Evolutionary conservation across 2,888 invertebrate species (phyloP).

Genomic region (Strigamia transsilvanica): DNA sequence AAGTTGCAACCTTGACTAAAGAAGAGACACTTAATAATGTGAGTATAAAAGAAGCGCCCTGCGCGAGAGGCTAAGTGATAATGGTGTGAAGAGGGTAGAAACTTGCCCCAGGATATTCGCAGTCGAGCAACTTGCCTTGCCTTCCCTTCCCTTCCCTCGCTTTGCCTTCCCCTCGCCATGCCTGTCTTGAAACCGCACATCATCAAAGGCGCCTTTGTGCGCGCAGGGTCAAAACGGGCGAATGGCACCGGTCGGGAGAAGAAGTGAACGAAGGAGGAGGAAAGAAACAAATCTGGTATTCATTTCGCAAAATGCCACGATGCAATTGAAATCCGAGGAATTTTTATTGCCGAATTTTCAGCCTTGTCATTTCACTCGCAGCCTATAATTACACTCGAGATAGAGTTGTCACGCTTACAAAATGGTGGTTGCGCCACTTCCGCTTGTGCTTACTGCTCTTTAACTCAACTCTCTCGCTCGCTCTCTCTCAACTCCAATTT

Average conservation of each 20-base stretch:
- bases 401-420: constrained; percentile 36
- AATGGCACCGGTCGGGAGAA: not conserved
- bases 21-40: not conserved
- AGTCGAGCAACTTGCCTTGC: not conserved
- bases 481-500: no score
- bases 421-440: constrained; percentile 1
- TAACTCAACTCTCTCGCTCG: no score
- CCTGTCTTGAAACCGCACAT: constrained; percentile 20
- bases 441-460: not conserved
- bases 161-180: not conserved
- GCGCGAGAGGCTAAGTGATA: constrained; percentile 14
- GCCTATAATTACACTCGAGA: constrained; percentile 9
- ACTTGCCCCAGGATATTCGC: constrained; percentile 34
- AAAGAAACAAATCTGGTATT: constrained; percentile 27
- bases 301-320: not conserved
- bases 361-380: not conserved
- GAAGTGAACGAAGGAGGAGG: not conserved
- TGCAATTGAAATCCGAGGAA: constrained; percentile 11
- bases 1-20: not conserved
- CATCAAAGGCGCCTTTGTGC: constrained; percentile 38
- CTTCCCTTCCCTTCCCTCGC: not conserved
- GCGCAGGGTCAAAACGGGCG: constrained; percentile 26
- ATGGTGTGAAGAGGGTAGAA: constrained; percentile 39
- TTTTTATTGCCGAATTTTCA: constrained; percentile 33
- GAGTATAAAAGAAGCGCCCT: not conserved